A percentile compares a stretch with the other conserved stretches of the same genome.
Conservation (phyloP, 2,113 vertebrate species). For the Pimephales promelas region DNA sequence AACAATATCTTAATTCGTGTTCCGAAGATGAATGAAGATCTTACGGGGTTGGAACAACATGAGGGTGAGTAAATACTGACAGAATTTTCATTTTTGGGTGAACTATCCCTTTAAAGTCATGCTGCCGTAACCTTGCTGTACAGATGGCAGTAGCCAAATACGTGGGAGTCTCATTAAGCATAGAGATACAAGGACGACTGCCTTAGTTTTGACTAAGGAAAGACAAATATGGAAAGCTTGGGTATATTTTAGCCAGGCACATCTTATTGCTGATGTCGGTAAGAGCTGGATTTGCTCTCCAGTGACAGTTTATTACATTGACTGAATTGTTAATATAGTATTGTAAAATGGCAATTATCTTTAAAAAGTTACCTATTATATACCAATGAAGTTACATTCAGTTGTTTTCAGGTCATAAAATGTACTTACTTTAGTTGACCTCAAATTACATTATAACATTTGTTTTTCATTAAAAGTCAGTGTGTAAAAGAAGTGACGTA, state of each 20-base stretch:
- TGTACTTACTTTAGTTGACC: neutral
- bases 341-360: neutral
- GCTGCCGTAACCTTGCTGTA: conserved; percentile 4
- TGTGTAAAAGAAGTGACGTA: conserved; percentile 25
- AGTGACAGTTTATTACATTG: neutral
- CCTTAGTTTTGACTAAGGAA: conserved; percentile 58
- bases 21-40: too few species aligned
- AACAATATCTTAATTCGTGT: too few species aligned
- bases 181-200: conserved; percentile 45
- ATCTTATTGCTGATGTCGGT: conserved; percentile 28
- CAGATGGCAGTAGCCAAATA: conserved; percentile 24
- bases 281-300: neutral
- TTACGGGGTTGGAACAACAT: too few species aligned
- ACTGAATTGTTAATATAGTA: neutral
- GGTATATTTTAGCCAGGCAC: conserved; percentile 13
- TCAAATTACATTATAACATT: neutral
- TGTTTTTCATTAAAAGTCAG: neutral
- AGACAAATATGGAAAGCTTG: conserved; percentile 24
- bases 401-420: conserved; percentile 3
- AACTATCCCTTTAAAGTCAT: too few species aligned
- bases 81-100: too few species aligned
- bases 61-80: too few species aligned
- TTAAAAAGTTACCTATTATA: neutral
- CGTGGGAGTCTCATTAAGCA: conserved; percentile 26
- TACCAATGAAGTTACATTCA: neutral